Base-by-base conservation (phyloP, 1,140 invertebrate genomes). In the Conus betulinus region DNA sequence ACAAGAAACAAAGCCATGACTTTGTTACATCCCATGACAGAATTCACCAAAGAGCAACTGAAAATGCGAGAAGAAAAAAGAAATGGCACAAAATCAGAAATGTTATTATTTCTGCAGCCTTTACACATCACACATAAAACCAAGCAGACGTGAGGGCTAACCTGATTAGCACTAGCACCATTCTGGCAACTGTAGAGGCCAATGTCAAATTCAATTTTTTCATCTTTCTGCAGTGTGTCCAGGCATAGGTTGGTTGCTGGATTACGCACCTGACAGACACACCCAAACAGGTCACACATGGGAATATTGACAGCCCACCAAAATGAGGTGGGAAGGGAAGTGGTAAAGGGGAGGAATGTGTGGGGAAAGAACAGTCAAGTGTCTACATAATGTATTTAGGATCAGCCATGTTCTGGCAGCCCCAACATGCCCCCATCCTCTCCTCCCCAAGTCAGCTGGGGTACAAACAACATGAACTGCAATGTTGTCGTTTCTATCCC, bases 101-200 rank as follows among this genome's bases (percentile, higher is more conserved):
- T 39, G 39, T 39, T 39, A 39, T 39, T 3, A 39, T 39, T 39
- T 39, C 39, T 39, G 39, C 39, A 39, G 39, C 39, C 39, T 39
- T 39, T 39, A 39, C 39, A 39, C 39, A 39, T 39, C 39, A 39
- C 39, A 52, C 53, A 55, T 82, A 11, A 13, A 79, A 11, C 15
- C 57, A 60, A 60, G 57, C 57, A 82, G 11, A 79, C 23, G 13
- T 20, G 53, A 82, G 17, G 3, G 81, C 87, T 91, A 93, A 96
- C 96, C 95, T 96, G 96, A 90, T 94, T 96, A 51, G 95, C 94
- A 90, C 96, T 97, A 39, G 97, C 94, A 87, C 96, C 96, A 11
- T 95, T 93, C 95, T 98, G 97, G 94, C 98, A 98, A 84, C 95
- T 95, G 95, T 98, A 98, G 81, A 97, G 92, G 60, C 97, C 97